A percentile compares a stretch with the other conserved stretches of the same genome.
phyloP scores from a whole-genome alignment of 37 sponge, comb jelly and placozoan species.

The Agelas oroides region DNA sequence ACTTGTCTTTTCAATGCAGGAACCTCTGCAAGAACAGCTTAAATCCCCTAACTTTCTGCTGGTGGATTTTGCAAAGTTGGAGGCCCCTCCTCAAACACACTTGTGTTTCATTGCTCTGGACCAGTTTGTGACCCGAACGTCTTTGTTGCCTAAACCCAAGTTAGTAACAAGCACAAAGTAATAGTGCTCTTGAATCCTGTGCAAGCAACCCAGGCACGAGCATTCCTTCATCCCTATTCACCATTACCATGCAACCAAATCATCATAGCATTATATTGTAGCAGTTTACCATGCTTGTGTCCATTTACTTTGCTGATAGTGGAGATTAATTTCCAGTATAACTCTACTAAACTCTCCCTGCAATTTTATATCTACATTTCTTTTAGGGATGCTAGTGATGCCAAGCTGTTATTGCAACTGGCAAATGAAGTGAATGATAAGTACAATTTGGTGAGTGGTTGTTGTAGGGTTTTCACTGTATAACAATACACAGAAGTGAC shows the following conservation, averaged over 20 bases:
- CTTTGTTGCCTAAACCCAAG: conserved; percentile 41
- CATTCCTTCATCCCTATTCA: too few species aligned
- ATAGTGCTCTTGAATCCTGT: too few species aligned
- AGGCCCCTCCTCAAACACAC: conserved; percentile 51
- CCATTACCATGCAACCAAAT: too few species aligned
- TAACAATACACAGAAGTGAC: too few species aligned
- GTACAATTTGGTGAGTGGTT: conserved; percentile 10
- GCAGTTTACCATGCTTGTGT: too few species aligned
- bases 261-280: too few species aligned
- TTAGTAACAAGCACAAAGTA: background rate
- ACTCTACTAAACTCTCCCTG: too few species aligned
- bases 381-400: conserved; percentile 42
- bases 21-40: conserved; percentile 74
- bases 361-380: too few species aligned
- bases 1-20: conserved; percentile 23
- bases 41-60: conserved; percentile 55
- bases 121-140: conserved; percentile 11
- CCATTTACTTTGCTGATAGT: too few species aligned
- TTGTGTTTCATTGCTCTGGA: conserved; percentile 61
- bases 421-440: conserved; percentile 17
- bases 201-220: background rate
- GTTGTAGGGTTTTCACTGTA: too few species aligned
- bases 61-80: conserved; percentile 85
- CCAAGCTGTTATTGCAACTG: conserved; percentile 7
- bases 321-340: too few species aligned